Conservation (phyloP, 2,113 vertebrate species). For the Cromileptes altivelis region DNA sequence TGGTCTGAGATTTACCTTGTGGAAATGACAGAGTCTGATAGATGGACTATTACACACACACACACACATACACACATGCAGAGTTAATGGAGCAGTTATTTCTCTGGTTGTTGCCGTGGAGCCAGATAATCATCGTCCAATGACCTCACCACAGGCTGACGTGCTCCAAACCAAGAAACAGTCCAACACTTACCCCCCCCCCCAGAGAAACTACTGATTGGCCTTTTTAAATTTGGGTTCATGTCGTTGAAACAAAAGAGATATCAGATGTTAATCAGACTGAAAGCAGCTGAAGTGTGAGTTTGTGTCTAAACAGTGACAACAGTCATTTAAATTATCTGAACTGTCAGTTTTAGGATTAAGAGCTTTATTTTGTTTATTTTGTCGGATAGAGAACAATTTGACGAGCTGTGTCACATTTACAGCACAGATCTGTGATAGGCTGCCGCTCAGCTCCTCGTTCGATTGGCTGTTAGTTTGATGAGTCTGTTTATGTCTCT, state of each 20-base stretch:
- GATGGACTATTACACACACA: conserved; percentile 6
- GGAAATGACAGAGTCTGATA: conserved; percentile 8
- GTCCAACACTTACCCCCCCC: background rate
- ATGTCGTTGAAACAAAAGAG: too few relatives aligned
- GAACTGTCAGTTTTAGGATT: too few relatives aligned
- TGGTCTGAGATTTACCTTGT: conserved; percentile 4
- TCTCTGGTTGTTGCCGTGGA: background rate
- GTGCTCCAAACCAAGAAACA: background rate
- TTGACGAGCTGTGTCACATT: too few relatives aligned
- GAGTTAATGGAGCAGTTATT: conserved; percentile 23
- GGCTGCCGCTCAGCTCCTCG: too few relatives aligned
- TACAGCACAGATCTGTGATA: too few relatives aligned
- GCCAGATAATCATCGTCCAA: background rate
- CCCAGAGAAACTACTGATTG: background rate
- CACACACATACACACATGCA: background rate
- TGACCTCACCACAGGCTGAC: background rate
- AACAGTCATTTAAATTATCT: too few relatives aligned
- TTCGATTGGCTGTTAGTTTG: too few relatives aligned
- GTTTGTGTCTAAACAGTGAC: too few relatives aligned
- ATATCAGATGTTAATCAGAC: background rate
- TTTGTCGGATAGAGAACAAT: too few relatives aligned
- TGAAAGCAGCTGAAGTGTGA: background rate
- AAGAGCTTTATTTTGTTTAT: too few relatives aligned
- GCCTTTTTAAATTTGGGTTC: background rate
- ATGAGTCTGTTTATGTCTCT: too few relatives aligned